Evolutionary conservation across 2,888 invertebrate genomes (phyloP).

Genomic region (Melipona bicolor): DNA sequence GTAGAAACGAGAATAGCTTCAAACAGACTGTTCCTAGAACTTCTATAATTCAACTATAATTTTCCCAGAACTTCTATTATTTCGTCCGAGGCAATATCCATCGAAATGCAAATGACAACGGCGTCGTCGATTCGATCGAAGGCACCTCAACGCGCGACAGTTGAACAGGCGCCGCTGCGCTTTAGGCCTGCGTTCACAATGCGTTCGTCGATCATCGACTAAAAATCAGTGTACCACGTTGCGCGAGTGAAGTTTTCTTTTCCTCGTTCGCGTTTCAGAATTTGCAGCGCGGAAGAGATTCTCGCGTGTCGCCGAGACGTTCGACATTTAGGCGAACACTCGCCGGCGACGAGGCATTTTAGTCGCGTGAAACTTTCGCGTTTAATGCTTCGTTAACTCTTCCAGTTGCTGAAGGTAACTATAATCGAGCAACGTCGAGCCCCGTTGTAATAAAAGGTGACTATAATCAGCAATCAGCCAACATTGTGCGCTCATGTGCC

Average conservation of each 20-base stretch:
- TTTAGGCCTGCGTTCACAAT: slow-evolving; percentile 26
- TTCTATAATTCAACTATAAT: too few species aligned
- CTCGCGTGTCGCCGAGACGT: background rate
- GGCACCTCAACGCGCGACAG: background rate
- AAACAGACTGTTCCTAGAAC: background rate
- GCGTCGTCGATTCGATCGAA: too few species aligned
- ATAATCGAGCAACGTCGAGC: background rate
- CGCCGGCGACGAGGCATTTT: background rate
- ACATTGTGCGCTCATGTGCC: too few species aligned
- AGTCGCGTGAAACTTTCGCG: background rate
- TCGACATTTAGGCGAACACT: background rate
- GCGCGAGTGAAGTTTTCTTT: background rate
- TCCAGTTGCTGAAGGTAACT: background rate
- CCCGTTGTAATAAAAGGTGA: background rate
- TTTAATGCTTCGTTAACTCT: background rate
- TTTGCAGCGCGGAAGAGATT: background rate
- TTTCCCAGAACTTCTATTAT: background rate
- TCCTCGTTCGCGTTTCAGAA: background rate
- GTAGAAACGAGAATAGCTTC: background rate
- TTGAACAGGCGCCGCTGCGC: background rate
- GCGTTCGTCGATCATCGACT: background rate
- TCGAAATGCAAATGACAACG: background rate
- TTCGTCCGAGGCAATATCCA: background rate
- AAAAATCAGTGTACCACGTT: background rate
- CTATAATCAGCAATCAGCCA: background rate